A percentile compares a stretch with the other conserved stretches of the same genome.
phyloP scores from a whole-genome alignment of 2,888 invertebrate genomes.

The Parascotia fuliginaria region DNA sequence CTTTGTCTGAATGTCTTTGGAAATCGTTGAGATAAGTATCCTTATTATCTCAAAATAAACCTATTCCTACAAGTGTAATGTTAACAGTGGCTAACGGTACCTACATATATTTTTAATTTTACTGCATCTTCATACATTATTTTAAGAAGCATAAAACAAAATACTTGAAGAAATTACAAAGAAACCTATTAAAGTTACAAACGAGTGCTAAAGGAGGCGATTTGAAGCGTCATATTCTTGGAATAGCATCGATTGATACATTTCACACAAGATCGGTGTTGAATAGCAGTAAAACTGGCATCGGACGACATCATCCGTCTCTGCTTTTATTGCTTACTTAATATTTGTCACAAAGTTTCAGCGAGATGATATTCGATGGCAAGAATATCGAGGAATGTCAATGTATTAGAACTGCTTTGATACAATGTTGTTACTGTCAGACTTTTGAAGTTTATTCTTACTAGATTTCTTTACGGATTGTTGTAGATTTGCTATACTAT shows the following conservation, averaged over 20 bases:
- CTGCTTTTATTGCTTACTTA: constrained; percentile 7
- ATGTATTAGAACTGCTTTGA: neutral
- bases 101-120: too few species aligned
- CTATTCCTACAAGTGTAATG: too few species aligned
- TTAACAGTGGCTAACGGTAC: too few species aligned
- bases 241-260: constrained; percentile 26
- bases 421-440: neutral
- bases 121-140: too few species aligned
- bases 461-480: too few species aligned
- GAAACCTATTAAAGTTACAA: neutral
- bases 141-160: too few species aligned
- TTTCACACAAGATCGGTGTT: constrained; percentile 21
- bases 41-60: too few species aligned
- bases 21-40: too few species aligned
- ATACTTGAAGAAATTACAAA: neutral
- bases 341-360: constrained; percentile 12
- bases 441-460: too few species aligned
- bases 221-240: constrained; percentile 32
- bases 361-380: constrained; percentile 1
- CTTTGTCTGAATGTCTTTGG: too few species aligned
- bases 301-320: constrained; percentile 18
- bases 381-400: neutral
- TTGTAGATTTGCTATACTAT: too few species aligned
- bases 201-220: constrained; percentile 16
- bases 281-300: constrained; percentile 25